These are phyloP conservation scores for Malurus leucopterus DNA, from an alignment of 2,797 vertebrate genomes.

Conservation along the genomic window DNA sequence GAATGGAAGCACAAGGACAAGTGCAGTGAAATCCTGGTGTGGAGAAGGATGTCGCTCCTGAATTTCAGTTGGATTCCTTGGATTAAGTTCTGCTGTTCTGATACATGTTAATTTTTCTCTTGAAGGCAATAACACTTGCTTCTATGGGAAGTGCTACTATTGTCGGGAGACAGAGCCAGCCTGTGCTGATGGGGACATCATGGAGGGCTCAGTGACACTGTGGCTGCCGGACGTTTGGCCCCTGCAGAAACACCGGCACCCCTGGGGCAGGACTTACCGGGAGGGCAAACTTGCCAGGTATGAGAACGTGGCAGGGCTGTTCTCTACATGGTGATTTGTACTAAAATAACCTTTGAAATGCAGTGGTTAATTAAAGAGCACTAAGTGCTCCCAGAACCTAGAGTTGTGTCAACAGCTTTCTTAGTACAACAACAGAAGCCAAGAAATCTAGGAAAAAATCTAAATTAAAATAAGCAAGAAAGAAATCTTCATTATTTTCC, in stretches of 20 bases:
- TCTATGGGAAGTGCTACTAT: constrained; percentile 98
- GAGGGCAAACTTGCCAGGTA: constrained; percentile 97
- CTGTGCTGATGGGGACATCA: constrained; percentile 88
- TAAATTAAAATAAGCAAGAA: background rate
- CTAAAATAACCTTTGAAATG: background rate
- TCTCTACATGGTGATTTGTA: background rate
- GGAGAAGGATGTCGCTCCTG: background rate
- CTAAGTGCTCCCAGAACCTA: background rate
- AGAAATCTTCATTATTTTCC: background rate
- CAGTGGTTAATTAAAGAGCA: background rate
- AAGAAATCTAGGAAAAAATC: background rate
- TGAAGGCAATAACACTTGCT: constrained; percentile 93
- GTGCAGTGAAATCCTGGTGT: background rate
- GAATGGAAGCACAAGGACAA: background rate
- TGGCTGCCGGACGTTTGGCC: constrained; percentile 98
- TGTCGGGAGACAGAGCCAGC: constrained; percentile 96
- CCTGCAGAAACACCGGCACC: constrained; percentile 94
- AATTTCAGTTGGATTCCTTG: background rate
- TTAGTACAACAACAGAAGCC: background rate
- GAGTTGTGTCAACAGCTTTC: background rate
- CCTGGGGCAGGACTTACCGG: constrained; percentile 95
- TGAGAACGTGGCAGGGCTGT: accelerated
- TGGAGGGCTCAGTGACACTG: constrained; percentile 94
- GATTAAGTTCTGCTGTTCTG: background rate
- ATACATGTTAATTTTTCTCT: background rate